phyloP scores from a whole-genome alignment of 1,140 invertebrate genomes.

The Uloborus diversus region DNA sequence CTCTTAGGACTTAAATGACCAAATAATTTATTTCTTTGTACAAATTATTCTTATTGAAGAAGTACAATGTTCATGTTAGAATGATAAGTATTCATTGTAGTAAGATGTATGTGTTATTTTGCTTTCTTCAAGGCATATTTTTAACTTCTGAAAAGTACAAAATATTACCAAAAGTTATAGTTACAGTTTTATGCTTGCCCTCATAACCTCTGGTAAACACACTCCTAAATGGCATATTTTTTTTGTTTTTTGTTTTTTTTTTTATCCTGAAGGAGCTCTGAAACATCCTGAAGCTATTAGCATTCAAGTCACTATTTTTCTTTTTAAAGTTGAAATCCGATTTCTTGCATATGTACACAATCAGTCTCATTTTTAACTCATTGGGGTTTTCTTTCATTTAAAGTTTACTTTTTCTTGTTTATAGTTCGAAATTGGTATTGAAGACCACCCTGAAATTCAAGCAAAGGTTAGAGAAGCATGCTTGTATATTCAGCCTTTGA shows the following conservation, averaged over 20 bases:
- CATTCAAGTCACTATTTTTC: too few relatives aligned
- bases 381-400: too few relatives aligned
- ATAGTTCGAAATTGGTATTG: slow-evolving; percentile 84
- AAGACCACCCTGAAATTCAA: slow-evolving; percentile 80
- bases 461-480: slow-evolving; percentile 79
- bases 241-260: not conserved
- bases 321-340: not conserved
- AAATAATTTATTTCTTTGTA: not conserved
- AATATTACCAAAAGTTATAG: too few relatives aligned
- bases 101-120: too few relatives aligned
- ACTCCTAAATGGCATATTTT: not conserved
- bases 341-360: not conserved
- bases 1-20: not conserved
- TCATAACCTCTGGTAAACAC: not conserved
- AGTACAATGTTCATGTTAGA: too few relatives aligned
- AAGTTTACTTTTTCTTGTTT: slow-evolving; percentile 58
- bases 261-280: not conserved
- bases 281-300: too few relatives aligned
- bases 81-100: too few relatives aligned
- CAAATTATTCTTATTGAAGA: too few relatives aligned
- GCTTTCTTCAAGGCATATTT: too few relatives aligned
- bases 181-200: too few relatives aligned
- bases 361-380: too few relatives aligned
- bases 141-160: too few relatives aligned
- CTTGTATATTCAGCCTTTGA: slow-evolving; percentile 66